Conservation (phyloP, 2,113 vertebrate genomes). For the Callipepla californica region DNA sequence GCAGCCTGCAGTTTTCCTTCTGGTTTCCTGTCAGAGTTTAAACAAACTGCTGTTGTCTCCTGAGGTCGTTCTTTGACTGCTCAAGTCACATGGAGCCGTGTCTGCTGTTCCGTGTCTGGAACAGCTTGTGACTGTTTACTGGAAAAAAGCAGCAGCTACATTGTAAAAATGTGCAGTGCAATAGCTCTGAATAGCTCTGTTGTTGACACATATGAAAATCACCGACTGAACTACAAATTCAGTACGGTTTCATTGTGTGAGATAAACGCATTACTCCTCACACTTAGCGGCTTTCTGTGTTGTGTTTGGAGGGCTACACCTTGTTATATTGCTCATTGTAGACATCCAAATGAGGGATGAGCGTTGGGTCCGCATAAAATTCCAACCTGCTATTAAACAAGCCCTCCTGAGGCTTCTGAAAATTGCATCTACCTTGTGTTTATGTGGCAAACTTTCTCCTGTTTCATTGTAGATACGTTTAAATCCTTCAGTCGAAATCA, state of each 20-base stretch:
- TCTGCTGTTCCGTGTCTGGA: slow-evolving; percentile 59
- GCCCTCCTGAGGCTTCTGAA: not conserved
- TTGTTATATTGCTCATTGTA: not conserved
- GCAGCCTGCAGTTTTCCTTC: slow-evolving; percentile 23
- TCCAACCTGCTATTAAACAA: not conserved
- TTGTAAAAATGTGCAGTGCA: slow-evolving; percentile 38
- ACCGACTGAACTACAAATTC: not conserved
- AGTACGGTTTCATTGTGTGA: not conserved
- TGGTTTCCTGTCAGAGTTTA: slow-evolving; percentile 38
- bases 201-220: slow-evolving; percentile 34
- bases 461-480: not conserved
- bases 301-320: not conserved
- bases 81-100: slow-evolving; percentile 50
- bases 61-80: slow-evolving; percentile 30
- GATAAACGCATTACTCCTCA: not conserved
- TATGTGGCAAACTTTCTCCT: not conserved
- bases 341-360: not conserved
- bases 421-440: not conserved
- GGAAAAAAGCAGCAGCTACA: slow-evolving; percentile 66
- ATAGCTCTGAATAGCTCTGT: slow-evolving; percentile 54
- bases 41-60: slow-evolving; percentile 32
- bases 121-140: slow-evolving; percentile 69
- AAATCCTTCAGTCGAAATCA: fast-evolving
- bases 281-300: not conserved
- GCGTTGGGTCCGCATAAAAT: not conserved